Evolutionary conservation across 2,888 invertebrate species (phyloP).

Genomic region (Synanthedon myopaeformis): DNA sequence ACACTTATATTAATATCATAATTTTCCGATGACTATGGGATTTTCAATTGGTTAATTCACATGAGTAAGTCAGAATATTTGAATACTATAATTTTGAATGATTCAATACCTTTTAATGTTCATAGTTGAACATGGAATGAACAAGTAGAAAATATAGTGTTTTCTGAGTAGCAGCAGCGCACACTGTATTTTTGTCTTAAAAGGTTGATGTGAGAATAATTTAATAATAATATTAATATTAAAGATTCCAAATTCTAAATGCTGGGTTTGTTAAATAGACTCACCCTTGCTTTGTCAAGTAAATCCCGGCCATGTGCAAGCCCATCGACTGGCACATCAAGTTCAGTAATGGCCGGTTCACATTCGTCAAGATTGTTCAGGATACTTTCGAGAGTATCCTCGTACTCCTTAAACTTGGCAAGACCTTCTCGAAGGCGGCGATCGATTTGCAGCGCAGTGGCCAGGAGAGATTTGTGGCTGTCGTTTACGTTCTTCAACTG

Average conservation of each 20-base stretch:
- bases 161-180: too few relatives aligned
- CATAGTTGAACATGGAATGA: too few relatives aligned
- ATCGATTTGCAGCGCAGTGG: slow-evolving; percentile 92
- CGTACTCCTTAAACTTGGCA: slow-evolving; percentile 93
- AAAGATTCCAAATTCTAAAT: too few relatives aligned
- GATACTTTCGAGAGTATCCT: slow-evolving; percentile 88
- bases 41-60: too few relatives aligned
- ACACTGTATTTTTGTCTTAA: too few relatives aligned
- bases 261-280: slow-evolving; percentile 12
- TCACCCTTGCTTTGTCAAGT: slow-evolving; percentile 81
- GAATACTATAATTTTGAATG: too few relatives aligned
- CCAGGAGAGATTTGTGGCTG: slow-evolving; percentile 89
- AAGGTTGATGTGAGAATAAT: too few relatives aligned
- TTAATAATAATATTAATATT: neutral
- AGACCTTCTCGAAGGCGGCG: slow-evolving; percentile 88
- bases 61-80: too few relatives aligned
- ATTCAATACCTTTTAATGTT: too few relatives aligned
- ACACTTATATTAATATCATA: too few relatives aligned
- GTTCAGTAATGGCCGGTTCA: slow-evolving; percentile 81
- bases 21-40: too few relatives aligned
- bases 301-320: slow-evolving; percentile 79
- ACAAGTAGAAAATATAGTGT: too few relatives aligned
- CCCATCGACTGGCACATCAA: slow-evolving; percentile 80
- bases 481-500: slow-evolving; percentile 93
- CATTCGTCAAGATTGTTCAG: slow-evolving; percentile 83